Evolutionary conservation across 2,888 invertebrate genomes (phyloP).

Genomic region (Apamea anceps): DNA sequence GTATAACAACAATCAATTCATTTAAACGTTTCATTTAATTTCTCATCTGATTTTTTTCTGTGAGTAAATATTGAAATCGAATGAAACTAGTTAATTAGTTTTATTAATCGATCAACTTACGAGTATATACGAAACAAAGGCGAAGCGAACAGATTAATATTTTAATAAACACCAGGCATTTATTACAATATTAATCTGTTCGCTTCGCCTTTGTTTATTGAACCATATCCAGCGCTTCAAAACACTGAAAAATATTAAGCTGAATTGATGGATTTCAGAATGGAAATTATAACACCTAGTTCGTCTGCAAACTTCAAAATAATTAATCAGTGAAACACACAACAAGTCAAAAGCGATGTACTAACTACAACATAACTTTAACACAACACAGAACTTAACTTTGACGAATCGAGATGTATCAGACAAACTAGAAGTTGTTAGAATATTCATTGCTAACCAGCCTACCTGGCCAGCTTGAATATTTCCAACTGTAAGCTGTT

Average conservation of each 20-base stretch:
- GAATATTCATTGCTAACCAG: conserved; percentile 59
- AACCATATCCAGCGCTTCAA: neutral
- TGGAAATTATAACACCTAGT: neutral
- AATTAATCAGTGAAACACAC: neutral
- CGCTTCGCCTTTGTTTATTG: neutral
- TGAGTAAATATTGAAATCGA: conserved; percentile 16
- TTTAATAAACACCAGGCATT: too few relatives aligned
- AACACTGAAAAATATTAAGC: conserved; percentile 11
- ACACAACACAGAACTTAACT: conserved; percentile 13
- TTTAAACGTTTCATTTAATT: conserved; percentile 1
- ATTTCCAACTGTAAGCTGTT: conserved; percentile 19
- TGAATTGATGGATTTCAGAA: neutral
- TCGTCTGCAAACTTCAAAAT: neutral
- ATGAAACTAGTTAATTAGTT: conserved; percentile 8
- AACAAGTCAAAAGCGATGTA: conserved; percentile 25
- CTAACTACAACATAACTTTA: neutral
- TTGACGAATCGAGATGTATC: conserved; percentile 27
- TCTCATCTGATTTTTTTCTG: neutral
- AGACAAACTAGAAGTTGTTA: conserved; percentile 41
- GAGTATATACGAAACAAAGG: neutral
- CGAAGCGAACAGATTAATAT: too few relatives aligned
- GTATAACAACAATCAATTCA: conserved; percentile 21
- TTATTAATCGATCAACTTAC: conserved; percentile 8
- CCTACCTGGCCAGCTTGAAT: conserved; percentile 44
- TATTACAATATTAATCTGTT: conserved; percentile 15